Evolutionary conservation across 1,140 invertebrate species (phyloP), one percentile per base, ranked within the genome.

Genomic region (Ruditapes philippinarum): DNA sequence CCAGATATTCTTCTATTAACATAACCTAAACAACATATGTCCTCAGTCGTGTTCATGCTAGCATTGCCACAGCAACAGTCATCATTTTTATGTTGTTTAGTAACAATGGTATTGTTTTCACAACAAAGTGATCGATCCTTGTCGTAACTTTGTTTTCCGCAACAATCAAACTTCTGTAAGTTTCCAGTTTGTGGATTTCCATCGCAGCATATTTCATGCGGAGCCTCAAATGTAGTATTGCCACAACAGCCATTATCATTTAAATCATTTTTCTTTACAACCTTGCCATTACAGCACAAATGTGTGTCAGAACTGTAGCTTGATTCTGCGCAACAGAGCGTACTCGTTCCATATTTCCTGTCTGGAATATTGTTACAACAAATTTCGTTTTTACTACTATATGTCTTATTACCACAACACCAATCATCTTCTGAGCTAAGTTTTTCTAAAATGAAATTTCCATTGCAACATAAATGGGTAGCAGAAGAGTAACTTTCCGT

Each of bases 31-130:
- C 83, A 86, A 60, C 83, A 86, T 12, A 76, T 57, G 0, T 86
- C 83, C 0, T 38, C 28, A 4, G 19, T 14, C n/a, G 25, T 45
- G 45, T 86, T 86, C 68, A 86, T 86, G 0, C 62, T 42, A 31
- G 40, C 51, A 31, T 76, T 40, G n/a, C 68, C 83, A 76, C 83
- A 86, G 36, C 83, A 86, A 28, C 62, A 60, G 1, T 74, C 73
- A 40, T 86, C 83, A 42, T 74, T 60, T 40, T 28, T 14, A 19
- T 60, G 36, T 28, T 33, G 19, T 31, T 82, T 82, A 28, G 9
- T 19, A n/a, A 62, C 40, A 25, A 65, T 36, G 5, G 62, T 60
- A 54, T 60, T 36, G 45, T 19, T 0, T 0, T 62, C 33, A 65
- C 80, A 82, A 38, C 80, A 82, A 3, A 82, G 36, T 1, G 57